Base-by-base conservation (phyloP, 1,140 invertebrate genomes). In the Chlorops oryzae region DNA sequence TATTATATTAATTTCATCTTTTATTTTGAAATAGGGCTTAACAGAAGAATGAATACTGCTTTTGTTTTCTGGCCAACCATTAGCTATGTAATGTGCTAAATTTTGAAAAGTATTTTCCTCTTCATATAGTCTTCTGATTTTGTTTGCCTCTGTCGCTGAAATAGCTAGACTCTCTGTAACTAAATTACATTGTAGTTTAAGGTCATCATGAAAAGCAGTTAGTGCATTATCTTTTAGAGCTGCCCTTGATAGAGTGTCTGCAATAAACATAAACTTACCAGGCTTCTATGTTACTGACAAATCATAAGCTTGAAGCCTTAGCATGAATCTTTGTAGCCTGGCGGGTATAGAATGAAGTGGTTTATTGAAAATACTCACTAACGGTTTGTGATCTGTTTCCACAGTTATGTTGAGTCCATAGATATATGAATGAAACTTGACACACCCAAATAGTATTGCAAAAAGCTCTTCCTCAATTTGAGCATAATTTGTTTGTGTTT, bases 301-400 rank as follows among this genome's bases (percentile, higher is more conserved):
- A 54, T 75, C 61, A 63, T 71, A 75, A 44, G 54, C 39, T 46
- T 69, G 66, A 34, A 75, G 41, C 46, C 57, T 56, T 6, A 77
- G 45, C 50, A 66, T 53, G 51, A 65, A 57, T 17, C 61, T 47
- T 42, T 67, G 68, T 9, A 75, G 50, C 48, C 69, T 59, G 38
- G 54, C 57, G 5, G 71, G 61, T 6, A 72, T 65, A 27, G 61
- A 60, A 17, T 59, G 40, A 41, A 78, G 52, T 18, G 64, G 42
- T 59, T 78, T 77, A 37, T 63, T 65, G 54, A 75, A 73, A 12
- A 77, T 63, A 3, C 51, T 35, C 34, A 72, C 64, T 15, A 77
- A 32, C 12, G 75, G 73, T 48, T 74, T 75, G 48, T 78, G 74
- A 51, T 78, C 75, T 0, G 70, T 75, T 55, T 76, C 61, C 1